Percentiles rank a stretch among this genome's conserved stretches.
Evolutionary conservation across 2,797 vertebrate species (phyloP).

Genomic region (Amblyopsis hoosieri): DNA sequence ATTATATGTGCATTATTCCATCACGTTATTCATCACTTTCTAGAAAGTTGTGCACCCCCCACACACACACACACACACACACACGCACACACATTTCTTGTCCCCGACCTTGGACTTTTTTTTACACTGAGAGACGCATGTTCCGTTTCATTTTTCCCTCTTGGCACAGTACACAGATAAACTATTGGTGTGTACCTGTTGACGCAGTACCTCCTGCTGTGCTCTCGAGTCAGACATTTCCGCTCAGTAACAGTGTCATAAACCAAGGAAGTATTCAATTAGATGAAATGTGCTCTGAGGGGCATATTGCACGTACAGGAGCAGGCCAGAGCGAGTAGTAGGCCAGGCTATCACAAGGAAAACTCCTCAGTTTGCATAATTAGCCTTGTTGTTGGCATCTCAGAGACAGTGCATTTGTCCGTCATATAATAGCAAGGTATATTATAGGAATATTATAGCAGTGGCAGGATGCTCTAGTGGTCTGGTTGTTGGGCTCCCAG

Average conservation of each 20-base stretch:
- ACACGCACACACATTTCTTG: background rate
- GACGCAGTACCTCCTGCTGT: slow-evolving; percentile 16
- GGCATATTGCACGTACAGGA: background rate
- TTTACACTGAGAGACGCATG: background rate
- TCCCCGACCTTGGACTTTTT: slow-evolving; percentile 7
- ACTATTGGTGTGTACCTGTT: slow-evolving; percentile 3
- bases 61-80: slow-evolving; percentile 5
- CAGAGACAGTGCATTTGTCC: no score
- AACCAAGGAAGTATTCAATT: slow-evolving; percentile 2
- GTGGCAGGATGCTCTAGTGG: no score
- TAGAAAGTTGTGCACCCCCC: background rate
- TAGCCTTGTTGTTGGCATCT: no score
- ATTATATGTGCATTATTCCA: slow-evolving; percentile 23
- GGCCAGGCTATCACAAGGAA: background rate
- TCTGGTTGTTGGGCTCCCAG: no score
- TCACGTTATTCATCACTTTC: slow-evolving; percentile 29
- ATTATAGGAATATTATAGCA: background rate
- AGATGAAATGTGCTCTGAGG: background rate
- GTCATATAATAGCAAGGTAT: no score
- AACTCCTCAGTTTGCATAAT: no score
- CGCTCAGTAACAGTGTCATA: background rate
- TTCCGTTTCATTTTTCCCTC: slow-evolving; percentile 12
- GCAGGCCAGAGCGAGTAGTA: background rate
- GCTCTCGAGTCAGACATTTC: slow-evolving; percentile 4
- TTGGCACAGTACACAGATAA: background rate